Evolutionary conservation across 53 echinoderm and acorn worm genomes (phyloP), one percentile per base, ranked within the genome.

Genomic region (Crossaster papposus): DNA sequence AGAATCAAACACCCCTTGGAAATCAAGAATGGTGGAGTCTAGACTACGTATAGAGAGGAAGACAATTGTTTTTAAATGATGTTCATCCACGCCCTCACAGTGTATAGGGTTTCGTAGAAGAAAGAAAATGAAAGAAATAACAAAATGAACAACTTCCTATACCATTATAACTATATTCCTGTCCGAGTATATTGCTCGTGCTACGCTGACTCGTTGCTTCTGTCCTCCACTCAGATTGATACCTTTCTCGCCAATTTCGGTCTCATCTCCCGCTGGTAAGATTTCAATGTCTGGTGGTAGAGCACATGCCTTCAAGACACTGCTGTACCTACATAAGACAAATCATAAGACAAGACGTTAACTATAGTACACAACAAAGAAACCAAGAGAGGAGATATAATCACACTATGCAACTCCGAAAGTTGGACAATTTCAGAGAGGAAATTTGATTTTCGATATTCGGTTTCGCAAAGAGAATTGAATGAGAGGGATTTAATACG

Each of bases 171-270:
- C 89, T 15, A 95, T 91, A 32, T 91, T 85, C 65, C 90, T 91
- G 78, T 79, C 91, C 53, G 93, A 89, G 81, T 95, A 95, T 81
- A 95, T 93, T 10, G 93, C 91, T 20, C 95, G 87, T 37, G 95
- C 95, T 30, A 95, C 95, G 72, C 95, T 95, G 65, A 95, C 95
- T 18, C 95, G 77, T 78, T 95, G 95, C 51, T 95, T 95, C 91
- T 95, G 95, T 28, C 95, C 95, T 34, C 95, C 93, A 73, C 95
- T 95, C 18, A 95, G 89, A 80, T 95, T 95, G 58, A 95, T 95
- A 15, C 95, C 95, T 51, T 95, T 95, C 80, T 95, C 95, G 17
- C 95, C 95, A 15, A 95, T 95, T 89, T 95, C 95, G 8, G 95
- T 95, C 77, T 81, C 58, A 53, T 95, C 95, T 65, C 95, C 93